Evolutionary conservation across 2,888 invertebrate species (phyloP), one percentile per base, ranked within the genome.

Genomic region (Tanypteryx hageni): DNA sequence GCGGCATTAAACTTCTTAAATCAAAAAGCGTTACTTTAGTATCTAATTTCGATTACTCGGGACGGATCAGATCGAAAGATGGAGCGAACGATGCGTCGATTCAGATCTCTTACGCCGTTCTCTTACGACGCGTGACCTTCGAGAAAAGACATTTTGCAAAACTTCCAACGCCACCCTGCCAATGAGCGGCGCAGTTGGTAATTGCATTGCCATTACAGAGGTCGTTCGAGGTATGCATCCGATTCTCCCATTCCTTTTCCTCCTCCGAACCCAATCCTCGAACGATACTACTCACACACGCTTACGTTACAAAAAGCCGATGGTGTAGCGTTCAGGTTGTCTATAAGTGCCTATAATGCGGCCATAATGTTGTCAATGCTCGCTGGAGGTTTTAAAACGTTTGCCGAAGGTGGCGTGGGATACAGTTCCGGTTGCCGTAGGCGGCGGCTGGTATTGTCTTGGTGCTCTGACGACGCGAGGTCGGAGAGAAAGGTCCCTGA

Each of bases 371-470:
- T 76, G 27, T 76, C 76, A 76, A 76, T 27, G 27, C 76, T 27
- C 27, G 27, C n/a, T 10, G 27, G 22, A 22, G 22, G 22, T 76
- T 44, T 44, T 44, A 44, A 44, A 44, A 44, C 44, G 76, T 76
- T 76, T 76, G 76, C 27, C 22, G 16, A 76, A 76, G 76, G 76
- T 76, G 76, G 27, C 18, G 76, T 76, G 76, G 76, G 11, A 2
- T 76, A 27, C 11, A 76, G 76, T 76, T 76, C 76, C 58, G 85
- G 22, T 85, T 85, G 89, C 89, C 64, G 16, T 44, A 56, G 56
- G 83, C 83, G 44, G 89, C 61, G 64, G 89, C 68, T 68, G 89
- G 61, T 44, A 64, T 89, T 89, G 89, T 89, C 44, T 89, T 61
- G 13, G 56, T n/a, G 56, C 56, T 8, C 14, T 85, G n/a, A 22